Percentiles rank a stretch among this genome's conserved stretches.
These are phyloP conservation scores for Myrmecophaga tridactyla DNA, from an alignment of 2,113 vertebrate genomes.

Conservation along the genomic window DNA sequence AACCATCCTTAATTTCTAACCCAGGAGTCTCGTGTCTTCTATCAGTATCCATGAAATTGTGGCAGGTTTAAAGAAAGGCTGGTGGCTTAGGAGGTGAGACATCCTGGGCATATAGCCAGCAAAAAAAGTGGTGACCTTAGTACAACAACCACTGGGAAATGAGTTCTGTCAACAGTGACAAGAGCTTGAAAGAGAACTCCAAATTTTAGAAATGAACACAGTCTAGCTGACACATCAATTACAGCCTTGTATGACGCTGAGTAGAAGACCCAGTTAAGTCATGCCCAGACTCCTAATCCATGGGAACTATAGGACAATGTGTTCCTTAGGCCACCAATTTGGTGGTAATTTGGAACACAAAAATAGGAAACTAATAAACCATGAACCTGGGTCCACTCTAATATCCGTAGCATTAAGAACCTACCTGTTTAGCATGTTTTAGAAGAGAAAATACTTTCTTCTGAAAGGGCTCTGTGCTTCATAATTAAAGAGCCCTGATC, in stretches of 20 bases:
- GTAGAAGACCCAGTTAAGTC: no score
- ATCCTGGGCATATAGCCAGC: background rate
- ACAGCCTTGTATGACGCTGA: no score
- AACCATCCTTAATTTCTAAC: no score
- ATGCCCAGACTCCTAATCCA: background rate
- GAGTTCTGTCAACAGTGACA: no score
- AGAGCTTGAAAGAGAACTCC: no score
- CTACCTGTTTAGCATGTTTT: background rate
- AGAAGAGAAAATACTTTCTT: background rate
- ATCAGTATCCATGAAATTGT: background rate
- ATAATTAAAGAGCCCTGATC: background rate
- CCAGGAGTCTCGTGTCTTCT: no score
- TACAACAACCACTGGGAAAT: background rate
- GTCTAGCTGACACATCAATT: no score
- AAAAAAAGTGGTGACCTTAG: background rate
- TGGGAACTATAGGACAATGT: background rate
- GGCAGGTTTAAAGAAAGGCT: background rate
- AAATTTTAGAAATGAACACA: no score
- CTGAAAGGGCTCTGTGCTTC: background rate
- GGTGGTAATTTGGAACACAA: background rate
- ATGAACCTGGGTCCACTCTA: background rate
- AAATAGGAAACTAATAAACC: background rate
- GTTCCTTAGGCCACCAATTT: no score
- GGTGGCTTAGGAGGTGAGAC: background rate
- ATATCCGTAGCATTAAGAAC: no score